Evolutionary conservation across 2,113 vertebrate genomes (phyloP).

Genomic region (Leucopsar rothschildi): DNA sequence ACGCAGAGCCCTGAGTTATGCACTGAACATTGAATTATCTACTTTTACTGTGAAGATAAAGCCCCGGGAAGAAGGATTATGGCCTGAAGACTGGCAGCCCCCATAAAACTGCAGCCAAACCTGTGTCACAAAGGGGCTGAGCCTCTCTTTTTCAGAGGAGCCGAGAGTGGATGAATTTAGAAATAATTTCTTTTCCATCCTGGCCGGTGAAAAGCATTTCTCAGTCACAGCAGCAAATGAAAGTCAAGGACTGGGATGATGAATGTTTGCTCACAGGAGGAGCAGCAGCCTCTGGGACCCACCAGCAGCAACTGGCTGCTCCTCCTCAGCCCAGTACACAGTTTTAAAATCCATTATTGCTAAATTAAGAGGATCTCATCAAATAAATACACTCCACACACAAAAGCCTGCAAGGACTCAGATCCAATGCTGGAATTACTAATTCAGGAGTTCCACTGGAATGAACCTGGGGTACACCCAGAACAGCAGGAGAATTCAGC

Average conservation of each 20-base stretch:
- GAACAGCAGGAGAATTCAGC: accelerated
- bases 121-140: not conserved
- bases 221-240: not conserved
- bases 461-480: accelerated
- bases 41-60: not conserved
- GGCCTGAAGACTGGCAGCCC: not conserved
- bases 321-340: not conserved
- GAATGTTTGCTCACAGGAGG: not conserved
- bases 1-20: accelerated
- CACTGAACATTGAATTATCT: not conserved
- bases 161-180: not conserved
- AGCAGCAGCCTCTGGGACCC: not conserved
- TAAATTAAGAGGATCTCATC: not conserved
- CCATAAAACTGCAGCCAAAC: not conserved
- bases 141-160: not conserved
- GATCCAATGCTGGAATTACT: accelerated
- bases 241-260: not conserved
- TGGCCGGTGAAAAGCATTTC: not conserved
- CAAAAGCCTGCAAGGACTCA: not conserved
- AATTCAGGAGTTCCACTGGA: not conserved
- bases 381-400: not conserved
- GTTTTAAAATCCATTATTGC: not conserved
- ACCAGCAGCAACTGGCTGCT: not conserved
- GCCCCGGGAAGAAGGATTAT: not conserved
- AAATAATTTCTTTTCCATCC: not conserved